These are phyloP conservation scores for Clinocottus analis DNA, from an alignment of 2,113 vertebrate species.

Conservation along the genomic window DNA sequence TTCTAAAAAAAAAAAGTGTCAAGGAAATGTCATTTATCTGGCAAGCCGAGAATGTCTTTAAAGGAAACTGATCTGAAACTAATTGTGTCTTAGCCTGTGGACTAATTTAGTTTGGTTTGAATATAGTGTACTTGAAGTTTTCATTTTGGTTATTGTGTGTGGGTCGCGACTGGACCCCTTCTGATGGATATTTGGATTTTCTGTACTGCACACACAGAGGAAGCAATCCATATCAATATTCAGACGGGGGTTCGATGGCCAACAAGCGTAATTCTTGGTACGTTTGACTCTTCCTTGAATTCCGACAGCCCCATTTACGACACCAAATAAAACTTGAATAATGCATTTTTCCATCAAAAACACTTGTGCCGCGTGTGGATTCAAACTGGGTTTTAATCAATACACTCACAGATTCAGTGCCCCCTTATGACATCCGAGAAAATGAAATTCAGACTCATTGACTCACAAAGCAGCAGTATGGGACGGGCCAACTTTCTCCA, in stretches of 20 bases:
- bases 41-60: not conserved
- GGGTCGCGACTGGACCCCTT: not conserved
- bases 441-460: constrained; percentile 69
- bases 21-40: not conserved
- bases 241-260: not conserved
- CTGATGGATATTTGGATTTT: not conserved
- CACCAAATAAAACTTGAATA: constrained; percentile 47
- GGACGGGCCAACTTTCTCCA: constrained; percentile 44
- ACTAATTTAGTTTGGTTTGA: not conserved
- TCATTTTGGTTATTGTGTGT: not conserved
- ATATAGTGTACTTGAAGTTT: not conserved
- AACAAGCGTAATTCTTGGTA: constrained; percentile 11
- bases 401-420: constrained; percentile 56
- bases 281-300: constrained; percentile 1
- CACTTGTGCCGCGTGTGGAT: constrained; percentile 32
- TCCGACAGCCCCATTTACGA: not conserved
- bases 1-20: too few relatives aligned
- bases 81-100: not conserved
- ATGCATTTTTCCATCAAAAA: constrained; percentile 63
- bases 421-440: constrained; percentile 56
- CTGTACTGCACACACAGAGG: not conserved
- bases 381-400: constrained; percentile 72
- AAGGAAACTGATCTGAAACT: not conserved
- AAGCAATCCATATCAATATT: constrained; percentile 12
- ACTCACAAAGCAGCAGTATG: constrained; percentile 59